Evolutionary conservation across 1,140 invertebrate species (phyloP).

Genomic region (Formica selysi): DNA sequence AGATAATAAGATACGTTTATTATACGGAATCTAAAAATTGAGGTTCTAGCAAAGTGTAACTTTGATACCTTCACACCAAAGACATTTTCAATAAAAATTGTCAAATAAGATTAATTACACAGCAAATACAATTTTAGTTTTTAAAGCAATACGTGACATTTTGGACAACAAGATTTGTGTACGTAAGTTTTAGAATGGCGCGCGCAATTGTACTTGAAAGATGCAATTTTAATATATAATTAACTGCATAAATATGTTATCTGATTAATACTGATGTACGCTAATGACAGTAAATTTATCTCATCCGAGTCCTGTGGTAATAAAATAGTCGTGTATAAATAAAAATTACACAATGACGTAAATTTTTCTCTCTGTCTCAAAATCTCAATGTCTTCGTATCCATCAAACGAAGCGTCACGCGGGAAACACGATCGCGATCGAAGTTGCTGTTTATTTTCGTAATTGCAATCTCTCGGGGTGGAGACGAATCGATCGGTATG

Average conservation of each 20-base stretch:
- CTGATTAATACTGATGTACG: neutral
- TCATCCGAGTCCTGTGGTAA: neutral
- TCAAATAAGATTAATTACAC: constrained; percentile 1
- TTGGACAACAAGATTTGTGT: neutral
- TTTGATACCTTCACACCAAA: constrained; percentile 36
- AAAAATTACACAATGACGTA: neutral
- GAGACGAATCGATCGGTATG: constrained; percentile 12
- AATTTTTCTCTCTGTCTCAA: constrained; percentile 2
- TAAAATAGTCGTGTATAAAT: neutral
- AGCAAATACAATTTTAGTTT: constrained; percentile 23
- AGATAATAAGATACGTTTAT: neutral
- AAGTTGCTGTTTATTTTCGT: neutral
- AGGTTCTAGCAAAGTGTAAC: neutral
- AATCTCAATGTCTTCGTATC: neutral
- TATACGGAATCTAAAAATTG: constrained; percentile 22
- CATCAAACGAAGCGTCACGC: neutral
- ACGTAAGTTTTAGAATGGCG: neutral
- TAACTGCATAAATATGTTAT: constrained; percentile 18
- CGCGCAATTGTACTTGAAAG: constrained; percentile 17
- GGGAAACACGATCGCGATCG: neutral
- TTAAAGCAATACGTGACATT: constrained; percentile 11
- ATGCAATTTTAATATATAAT: constrained; percentile 19
- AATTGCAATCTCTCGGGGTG: constrained; percentile 40
- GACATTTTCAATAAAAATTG: constrained; percentile 20
- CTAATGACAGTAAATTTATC: constrained; percentile 13